Evolutionary conservation across 2,113 vertebrate species (phyloP).

Genomic region (Nanger granti): DNA sequence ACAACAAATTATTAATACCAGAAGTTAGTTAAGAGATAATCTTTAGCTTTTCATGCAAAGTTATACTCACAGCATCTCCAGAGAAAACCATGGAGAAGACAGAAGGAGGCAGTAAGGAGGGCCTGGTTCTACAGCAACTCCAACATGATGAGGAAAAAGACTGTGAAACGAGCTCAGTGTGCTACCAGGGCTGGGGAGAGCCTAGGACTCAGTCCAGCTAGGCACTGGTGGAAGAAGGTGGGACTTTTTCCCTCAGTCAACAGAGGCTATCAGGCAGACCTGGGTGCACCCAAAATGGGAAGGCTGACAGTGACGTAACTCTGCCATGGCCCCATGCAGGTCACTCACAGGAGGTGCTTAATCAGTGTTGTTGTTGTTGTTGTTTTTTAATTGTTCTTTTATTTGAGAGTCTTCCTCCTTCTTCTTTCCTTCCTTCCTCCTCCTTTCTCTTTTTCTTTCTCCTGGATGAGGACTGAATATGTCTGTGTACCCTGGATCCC

Average conservation of each 20-base stretch:
- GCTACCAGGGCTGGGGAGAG: background rate
- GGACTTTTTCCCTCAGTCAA: background rate
- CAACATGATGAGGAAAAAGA: background rate
- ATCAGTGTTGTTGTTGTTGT: background rate
- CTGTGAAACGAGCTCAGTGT: background rate
- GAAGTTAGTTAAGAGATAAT: background rate
- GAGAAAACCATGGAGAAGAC: background rate
- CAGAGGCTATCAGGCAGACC: background rate
- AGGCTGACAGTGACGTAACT: no score
- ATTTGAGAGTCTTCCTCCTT: background rate
- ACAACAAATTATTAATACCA: background rate
- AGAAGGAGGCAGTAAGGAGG: background rate
- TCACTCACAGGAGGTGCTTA: background rate
- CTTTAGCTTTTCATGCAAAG: constrained; percentile 6
- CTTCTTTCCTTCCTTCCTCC: background rate
- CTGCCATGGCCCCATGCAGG: background rate
- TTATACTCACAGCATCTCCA: background rate
- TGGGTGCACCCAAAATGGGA: fast-evolving
- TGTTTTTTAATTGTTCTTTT: background rate
- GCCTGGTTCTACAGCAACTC: background rate
- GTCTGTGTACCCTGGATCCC: background rate
- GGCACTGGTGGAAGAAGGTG: background rate
- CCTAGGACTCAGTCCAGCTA: background rate
- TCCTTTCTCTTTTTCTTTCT: background rate
- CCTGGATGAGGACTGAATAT: background rate